Base-by-base conservation (phyloP, 2,888 invertebrate genomes). In the Cartodere bifasciata region DNA sequence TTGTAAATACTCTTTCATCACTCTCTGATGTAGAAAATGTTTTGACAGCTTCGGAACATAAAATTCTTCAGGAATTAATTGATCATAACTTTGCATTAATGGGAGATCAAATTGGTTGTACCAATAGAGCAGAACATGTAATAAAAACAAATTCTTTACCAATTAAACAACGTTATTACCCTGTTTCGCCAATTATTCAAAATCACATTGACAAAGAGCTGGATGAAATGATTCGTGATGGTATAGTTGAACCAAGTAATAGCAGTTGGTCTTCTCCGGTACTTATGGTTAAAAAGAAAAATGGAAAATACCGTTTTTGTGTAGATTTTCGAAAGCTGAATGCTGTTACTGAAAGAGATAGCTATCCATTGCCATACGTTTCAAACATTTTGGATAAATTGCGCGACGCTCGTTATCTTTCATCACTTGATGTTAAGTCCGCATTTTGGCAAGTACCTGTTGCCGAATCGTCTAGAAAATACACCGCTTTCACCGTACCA, bases 211-310 rank as follows among this genome's bases (percentile, higher is more conserved):
- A 45, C 14, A 23, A 16, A 2, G 50, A 55, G 32, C 36, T 54
- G 2, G 49, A 55, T 24, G 28, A 46, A 4, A 53, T 56, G 52
- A 11, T 55, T 2, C 26, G 16, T 3, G 16, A 43, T 1, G 48
- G 41, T 2, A 41, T 55, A 0, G 44, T 56, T 1, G 51, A 53
- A 20, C 40, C 38, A 10, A 48, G 45, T 0, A 32, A 37, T 1
- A 50, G 49, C 14, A 33, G 42, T 2, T 51, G 52, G 52, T 43
- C 44, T 6, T 49, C 46, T 3, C 48, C 49, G 2, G 16, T 31
- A 2, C 10, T 29, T 4, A 6, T 29, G 14, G 29, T 29, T 2
- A 22, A 23, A 12, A 29, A 29, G 11, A n/a, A n/a, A n/a, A n/a
- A 28, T 12, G 13, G 13, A 3, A 20, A 5, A 9, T 28, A 20